Conservation (phyloP, 1,140 invertebrate genomes). For the Magallana angulata region DNA sequence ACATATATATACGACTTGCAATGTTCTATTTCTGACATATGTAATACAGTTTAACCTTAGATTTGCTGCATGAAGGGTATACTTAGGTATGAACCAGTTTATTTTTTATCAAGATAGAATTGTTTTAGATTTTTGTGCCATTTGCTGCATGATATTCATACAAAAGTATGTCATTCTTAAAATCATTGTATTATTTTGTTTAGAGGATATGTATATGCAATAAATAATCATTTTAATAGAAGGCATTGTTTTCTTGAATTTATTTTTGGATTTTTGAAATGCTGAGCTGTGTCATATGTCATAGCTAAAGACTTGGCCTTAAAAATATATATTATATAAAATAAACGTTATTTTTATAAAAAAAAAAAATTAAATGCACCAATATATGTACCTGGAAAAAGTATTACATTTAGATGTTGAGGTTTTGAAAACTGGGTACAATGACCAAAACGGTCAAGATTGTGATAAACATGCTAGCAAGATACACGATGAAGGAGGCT, state of each 20-base stretch:
- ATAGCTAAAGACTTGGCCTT: background rate
- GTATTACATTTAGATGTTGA: background rate
- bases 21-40: background rate
- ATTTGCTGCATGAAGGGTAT: background rate
- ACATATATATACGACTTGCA: background rate
- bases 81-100: background rate
- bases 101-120: background rate
- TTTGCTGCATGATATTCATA: constrained; percentile 22
- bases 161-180: constrained; percentile 11
- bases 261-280: background rate
- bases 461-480: constrained; percentile 67
- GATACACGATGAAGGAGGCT: constrained; percentile 69
- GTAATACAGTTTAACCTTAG: background rate
- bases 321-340: background rate
- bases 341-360: no score
- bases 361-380: no score
- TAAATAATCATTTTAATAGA: constrained; percentile 14
- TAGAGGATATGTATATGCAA: constrained; percentile 38
- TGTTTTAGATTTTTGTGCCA: constrained; percentile 21
- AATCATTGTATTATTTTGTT: constrained; percentile 25
- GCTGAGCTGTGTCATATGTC: background rate
- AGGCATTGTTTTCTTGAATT: background rate
- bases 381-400: no score
- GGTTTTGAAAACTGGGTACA: constrained; percentile 57
- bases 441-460: constrained; percentile 70